A percentile compares a stretch with the other conserved stretches of the same genome.
Evolutionary conservation across 2,113 vertebrate genomes (phyloP).

Genomic region (Balaeniceps rex): DNA sequence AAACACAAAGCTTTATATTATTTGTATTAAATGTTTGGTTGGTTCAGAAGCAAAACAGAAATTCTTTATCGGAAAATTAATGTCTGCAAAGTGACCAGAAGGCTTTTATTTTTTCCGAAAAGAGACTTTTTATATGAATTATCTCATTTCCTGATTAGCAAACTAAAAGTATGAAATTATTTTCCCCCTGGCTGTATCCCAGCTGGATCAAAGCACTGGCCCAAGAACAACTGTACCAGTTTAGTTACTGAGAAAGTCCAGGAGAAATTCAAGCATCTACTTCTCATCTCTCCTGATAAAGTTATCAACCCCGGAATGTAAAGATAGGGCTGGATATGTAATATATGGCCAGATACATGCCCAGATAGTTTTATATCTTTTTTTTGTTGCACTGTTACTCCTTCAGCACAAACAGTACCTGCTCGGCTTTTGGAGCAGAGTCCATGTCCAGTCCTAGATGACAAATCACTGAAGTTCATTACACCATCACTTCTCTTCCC

Average conservation of each 20-base stretch:
- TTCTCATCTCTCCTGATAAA: not conserved
- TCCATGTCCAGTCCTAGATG: not conserved
- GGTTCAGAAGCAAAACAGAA: not conserved
- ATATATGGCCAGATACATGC: not conserved
- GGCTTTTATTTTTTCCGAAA: not conserved
- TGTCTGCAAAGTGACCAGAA: not conserved
- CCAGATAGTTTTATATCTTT: not conserved
- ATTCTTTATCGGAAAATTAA: conserved; percentile 13
- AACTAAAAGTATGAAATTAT: conserved; percentile 5
- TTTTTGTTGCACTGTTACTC: not conserved
- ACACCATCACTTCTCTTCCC: not conserved
- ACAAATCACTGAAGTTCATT: not conserved
- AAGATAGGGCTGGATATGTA: not conserved
- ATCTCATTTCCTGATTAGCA: conserved; percentile 41
- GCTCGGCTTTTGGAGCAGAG: not conserved
- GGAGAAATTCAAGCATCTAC: not conserved
- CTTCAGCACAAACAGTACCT: not conserved
- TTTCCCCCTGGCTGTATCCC: not conserved
- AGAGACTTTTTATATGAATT: not conserved
- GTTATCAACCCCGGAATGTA: not conserved
- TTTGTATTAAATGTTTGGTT: not conserved
- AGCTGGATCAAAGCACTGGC: conserved; percentile 25
- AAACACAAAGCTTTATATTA: not conserved
- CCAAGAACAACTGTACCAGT: not conserved
- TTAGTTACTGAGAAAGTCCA: not conserved